These are phyloP conservation scores for Encarsia formosa DNA, from an alignment of 2,888 invertebrate species.

Conservation along the genomic window DNA sequence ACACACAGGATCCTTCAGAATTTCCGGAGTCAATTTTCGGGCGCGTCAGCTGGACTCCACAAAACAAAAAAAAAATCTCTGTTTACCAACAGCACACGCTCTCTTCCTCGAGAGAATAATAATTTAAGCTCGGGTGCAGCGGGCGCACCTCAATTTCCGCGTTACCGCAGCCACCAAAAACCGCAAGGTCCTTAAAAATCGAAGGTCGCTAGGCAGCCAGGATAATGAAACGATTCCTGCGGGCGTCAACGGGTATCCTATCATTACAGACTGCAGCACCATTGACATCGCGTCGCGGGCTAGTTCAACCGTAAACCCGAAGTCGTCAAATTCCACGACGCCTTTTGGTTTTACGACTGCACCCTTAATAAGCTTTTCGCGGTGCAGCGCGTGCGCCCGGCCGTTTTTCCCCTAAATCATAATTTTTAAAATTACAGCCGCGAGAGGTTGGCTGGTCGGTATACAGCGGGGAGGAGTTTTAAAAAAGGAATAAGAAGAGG, in stretches of 20 bases:
- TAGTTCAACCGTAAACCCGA: not conserved
- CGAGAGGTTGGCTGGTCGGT: constrained; percentile 19
- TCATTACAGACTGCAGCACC: not conserved
- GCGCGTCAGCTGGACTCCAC: too few relatives aligned
- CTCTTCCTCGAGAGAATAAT: too few relatives aligned
- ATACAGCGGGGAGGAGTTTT: constrained; percentile 7
- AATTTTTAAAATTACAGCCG: constrained; percentile 28
- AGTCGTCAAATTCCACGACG: constrained; percentile 9
- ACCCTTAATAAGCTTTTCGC: constrained; percentile 27
- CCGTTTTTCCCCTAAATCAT: constrained; percentile 29
- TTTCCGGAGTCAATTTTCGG: too few relatives aligned
- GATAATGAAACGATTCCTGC: not conserved
- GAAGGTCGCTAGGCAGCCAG: not conserved
- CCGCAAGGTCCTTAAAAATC: not conserved
- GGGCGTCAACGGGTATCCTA: not conserved
- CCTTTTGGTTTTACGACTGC: constrained; percentile 17
- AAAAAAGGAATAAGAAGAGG: constrained; percentile 28
- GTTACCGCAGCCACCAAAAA: too few relatives aligned
- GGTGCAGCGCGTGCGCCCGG: not conserved
- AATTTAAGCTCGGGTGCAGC: too few relatives aligned
- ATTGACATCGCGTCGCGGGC: not conserved
- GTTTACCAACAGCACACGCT: too few relatives aligned
- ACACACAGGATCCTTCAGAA: too few relatives aligned
- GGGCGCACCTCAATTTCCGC: too few relatives aligned
- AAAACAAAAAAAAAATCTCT: too few relatives aligned